Evolutionary conservation across 2,888 invertebrate genomes (phyloP), one percentile per base, ranked within the genome.

Genomic region (Clistopyga incitator): DNA sequence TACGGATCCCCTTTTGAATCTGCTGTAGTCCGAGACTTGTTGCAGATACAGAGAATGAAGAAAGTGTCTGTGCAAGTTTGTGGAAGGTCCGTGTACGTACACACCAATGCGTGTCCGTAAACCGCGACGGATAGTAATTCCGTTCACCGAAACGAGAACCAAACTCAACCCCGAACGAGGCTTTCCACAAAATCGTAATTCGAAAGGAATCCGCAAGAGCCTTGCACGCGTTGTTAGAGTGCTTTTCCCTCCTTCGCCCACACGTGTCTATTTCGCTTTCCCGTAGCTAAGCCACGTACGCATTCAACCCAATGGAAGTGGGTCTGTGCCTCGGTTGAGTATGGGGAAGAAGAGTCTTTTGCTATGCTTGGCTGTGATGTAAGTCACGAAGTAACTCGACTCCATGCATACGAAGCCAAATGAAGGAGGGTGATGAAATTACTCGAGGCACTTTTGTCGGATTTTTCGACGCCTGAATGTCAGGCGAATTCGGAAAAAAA

Each of bases 111-210:
- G 45, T 45, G 64, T 65, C 47, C 38, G 70, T 56, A 70, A 82
- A 78, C 50, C 71, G 61, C 70, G n/a, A 50, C 74, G 29, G 45
- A 45, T 34, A n/a, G 75, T 70, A 82, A 78, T 78, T 78, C 50
- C 15, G 75, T n/a, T 25, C 20, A 68, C 54, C 52, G 18, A 74
- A 78, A 56, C 78, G 75, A 64, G 52, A 61, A 74, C 34, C 74
- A 68, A 68, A 78, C 52, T 74, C 74, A 61, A 50, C 13, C 45
- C 45, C 61, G 59, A 23, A 70, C 56, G 75, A 65, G 70, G 70
- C 71, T 78, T 75, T 75, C 70, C 47, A 25, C 75, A 52, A 61
- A 70, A 75, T 78, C 70, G 78, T 78, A 78, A 68, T 78, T 82
- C 78, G 74, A 52, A 78, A 74, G 78, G 79, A 67, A 76, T 82